A percentile compares a stretch with the other conserved stretches of the same genome.
phyloP scores from a whole-genome alignment of 1,140 invertebrate species.

The Aphaenogaster rudis region DNA sequence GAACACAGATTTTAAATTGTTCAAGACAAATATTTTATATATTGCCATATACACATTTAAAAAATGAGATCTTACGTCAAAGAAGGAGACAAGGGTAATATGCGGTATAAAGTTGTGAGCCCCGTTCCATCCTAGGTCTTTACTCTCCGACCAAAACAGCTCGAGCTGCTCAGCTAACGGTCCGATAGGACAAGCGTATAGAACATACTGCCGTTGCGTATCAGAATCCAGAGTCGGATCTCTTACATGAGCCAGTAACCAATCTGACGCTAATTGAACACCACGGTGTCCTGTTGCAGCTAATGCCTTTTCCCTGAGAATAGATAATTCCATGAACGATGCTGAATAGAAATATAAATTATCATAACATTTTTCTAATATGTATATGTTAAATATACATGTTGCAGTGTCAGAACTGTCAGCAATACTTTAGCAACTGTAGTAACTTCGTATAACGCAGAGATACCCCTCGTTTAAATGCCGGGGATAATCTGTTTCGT shows the following conservation, averaged over 20 bases:
- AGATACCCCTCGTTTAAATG: neutral
- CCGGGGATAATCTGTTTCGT: neutral
- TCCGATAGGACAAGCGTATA: slow-evolving; percentile 95
- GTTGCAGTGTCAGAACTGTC: neutral
- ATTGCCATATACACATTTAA: neutral
- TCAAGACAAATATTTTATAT: neutral
- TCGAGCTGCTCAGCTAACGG: slow-evolving; percentile 90
- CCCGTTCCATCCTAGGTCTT: slow-evolving; percentile 93
- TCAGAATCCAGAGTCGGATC: slow-evolving; percentile 93
- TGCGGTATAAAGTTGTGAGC: slow-evolving; percentile 96
- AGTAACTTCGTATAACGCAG: neutral
- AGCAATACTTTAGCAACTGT: neutral
- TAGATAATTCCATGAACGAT: neutral
- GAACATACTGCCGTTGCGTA: slow-evolving; percentile 93
- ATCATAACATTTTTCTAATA: neutral
- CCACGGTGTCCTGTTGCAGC: slow-evolving; percentile 95
- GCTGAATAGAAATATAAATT: neutral
- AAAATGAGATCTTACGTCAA: slow-evolving; percentile 89
- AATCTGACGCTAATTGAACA: slow-evolving; percentile 95
- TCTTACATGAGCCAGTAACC: slow-evolving; percentile 95
- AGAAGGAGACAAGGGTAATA: slow-evolving; percentile 95
- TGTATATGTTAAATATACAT: neutral
- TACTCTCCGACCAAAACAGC: slow-evolving; percentile 94
- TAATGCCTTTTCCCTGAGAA: slow-evolving; percentile 93
- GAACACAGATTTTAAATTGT: neutral